Conservation (phyloP, 2,888 invertebrate species). For the Andrena minutula region DNA sequence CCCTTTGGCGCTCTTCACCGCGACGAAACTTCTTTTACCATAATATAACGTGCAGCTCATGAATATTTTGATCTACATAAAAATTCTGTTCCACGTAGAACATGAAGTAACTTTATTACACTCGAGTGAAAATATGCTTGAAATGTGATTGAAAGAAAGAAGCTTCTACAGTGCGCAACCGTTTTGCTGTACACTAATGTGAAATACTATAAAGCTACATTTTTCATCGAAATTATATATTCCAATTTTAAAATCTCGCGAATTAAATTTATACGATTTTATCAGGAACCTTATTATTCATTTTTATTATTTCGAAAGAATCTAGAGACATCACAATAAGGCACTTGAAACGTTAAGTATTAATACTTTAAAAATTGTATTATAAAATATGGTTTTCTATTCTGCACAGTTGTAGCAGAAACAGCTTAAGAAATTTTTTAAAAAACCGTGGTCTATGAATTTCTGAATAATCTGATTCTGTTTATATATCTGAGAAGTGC, state of each 20-base stretch:
- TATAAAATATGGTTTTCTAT: no score
- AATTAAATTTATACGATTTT: not conserved
- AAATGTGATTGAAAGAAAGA: constrained; percentile 33
- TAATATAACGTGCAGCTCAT: constrained; percentile 22
- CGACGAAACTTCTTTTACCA: not conserved
- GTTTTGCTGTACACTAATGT: not conserved
- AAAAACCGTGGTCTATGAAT: no score
- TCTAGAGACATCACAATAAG: no score
- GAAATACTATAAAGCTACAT: no score
- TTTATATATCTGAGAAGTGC: not conserved
- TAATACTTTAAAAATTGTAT: no score
- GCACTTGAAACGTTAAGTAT: no score
- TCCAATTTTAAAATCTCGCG: no score
- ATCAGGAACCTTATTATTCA: no score
- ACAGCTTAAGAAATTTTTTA: no score
- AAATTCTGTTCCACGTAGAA: constrained; percentile 30
- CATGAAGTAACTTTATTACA: constrained; percentile 7
- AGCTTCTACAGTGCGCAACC: not conserved
- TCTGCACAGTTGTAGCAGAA: no score
- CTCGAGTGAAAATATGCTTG: constrained; percentile 29
- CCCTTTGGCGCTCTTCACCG: not conserved
- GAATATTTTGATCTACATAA: constrained; percentile 45
- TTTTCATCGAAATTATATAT: no score
- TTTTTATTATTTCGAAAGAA: no score
- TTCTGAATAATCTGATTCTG: not conserved